These are phyloP conservation scores for Cephus nigrinus DNA, from an alignment of 2,888 invertebrate species.

Conservation along the genomic window DNA sequence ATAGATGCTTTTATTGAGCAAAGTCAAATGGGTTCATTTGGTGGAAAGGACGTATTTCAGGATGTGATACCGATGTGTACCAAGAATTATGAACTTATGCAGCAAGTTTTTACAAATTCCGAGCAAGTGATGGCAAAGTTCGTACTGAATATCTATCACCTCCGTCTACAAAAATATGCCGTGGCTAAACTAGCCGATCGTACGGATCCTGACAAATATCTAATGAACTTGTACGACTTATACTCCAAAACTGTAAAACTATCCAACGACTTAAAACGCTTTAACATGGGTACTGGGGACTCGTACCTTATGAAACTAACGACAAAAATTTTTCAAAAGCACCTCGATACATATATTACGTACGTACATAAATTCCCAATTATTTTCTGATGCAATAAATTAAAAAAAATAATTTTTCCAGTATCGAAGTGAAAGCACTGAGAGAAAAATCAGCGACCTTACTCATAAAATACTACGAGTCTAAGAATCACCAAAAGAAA, in stretches of 20 bases:
- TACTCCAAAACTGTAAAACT: slow-evolving; percentile 87
- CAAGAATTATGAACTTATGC: slow-evolving; percentile 84
- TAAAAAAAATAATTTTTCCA: slow-evolving; percentile 35
- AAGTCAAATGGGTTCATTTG: slow-evolving; percentile 90
- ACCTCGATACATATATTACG: slow-evolving; percentile 82
- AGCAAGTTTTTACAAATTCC: slow-evolving; percentile 93
- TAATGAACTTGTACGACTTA: slow-evolving; percentile 88
- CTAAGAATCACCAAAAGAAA: slow-evolving; percentile 94
- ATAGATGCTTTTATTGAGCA: slow-evolving; percentile 97
- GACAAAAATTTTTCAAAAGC: slow-evolving; percentile 82
- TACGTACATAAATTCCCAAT: slow-evolving; percentile 48
- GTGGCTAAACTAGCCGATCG: slow-evolving; percentile 84
- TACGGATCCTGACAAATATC: slow-evolving; percentile 87
- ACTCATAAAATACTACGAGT: slow-evolving; percentile 88
- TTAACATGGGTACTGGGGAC: slow-evolving; percentile 84
- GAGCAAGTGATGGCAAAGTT: slow-evolving; percentile 99
- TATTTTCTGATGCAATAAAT: background rate
- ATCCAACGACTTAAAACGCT: slow-evolving; percentile 77
- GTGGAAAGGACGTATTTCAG: slow-evolving; percentile 89
- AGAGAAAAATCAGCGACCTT: slow-evolving; percentile 81
- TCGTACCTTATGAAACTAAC: slow-evolving; percentile 82
- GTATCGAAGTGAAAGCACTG: slow-evolving; percentile 81
- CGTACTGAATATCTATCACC: slow-evolving; percentile 93
- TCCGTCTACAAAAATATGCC: slow-evolving; percentile 88
- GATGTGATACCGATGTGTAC: slow-evolving; percentile 91